Evolutionary conservation across 2,113 vertebrate species (phyloP), one percentile per base, ranked within the genome.

Genomic region (Pao palembangensis): DNA sequence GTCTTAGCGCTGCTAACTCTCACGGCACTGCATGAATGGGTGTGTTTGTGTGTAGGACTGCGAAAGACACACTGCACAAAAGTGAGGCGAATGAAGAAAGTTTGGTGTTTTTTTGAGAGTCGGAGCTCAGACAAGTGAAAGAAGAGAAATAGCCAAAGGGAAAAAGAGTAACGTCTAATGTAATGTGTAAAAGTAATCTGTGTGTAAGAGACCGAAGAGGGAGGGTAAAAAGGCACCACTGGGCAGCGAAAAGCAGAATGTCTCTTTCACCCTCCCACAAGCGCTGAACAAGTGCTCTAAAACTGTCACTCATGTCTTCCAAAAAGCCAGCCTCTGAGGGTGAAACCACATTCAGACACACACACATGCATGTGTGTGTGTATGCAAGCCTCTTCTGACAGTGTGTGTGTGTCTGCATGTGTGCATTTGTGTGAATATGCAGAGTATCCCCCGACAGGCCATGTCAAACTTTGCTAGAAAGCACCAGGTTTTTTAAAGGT

Each of bases 231-330:
- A 67, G 64, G 54, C 56, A 71, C 73, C 51, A 25, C 52, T 3
- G 56, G 66, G 55, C 62, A 78, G 76, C 42, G 62, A 57, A 55
- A 67, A 50, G 58, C n/a, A 8, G 17, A 18, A 38, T 21, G 47
- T 15, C 57, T 20, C 63, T 20, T 23, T 19, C n/a, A 2, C 57
- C 2, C 8, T 2, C 28, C n/a, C 21, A 31, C 61, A 51, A 25
- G 61, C 51, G 57, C 46, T 43, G 48, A 75, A 69, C 70, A 69
- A 78, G 50, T 75, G 78, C 75, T 83, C 85, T 71, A 73, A 75
- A 83, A 83, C 80, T 87, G 85, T 82, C 85, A 87, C 15, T 85
- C 81, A 81, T 18, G 51, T 0, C 59, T 75, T 76, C 61, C 66
- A 71, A 58, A 67, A 41, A 53, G 4, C 15, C 52, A 58, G 60